These are phyloP conservation scores for Cryptomyrus ogoouensis DNA, from an alignment of 2,113 vertebrate species.

Conservation along the genomic window DNA sequence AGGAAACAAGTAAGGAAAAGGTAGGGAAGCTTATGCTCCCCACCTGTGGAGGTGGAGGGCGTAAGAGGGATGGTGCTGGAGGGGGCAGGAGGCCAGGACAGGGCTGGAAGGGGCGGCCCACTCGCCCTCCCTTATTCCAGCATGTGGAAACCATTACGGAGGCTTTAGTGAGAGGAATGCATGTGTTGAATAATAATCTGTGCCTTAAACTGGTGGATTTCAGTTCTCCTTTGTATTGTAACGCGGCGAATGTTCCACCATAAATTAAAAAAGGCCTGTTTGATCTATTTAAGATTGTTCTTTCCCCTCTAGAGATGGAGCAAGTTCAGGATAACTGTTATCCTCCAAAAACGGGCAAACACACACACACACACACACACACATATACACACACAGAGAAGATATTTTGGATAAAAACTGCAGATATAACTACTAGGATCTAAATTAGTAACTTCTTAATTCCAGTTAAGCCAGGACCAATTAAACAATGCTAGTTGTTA, in stretches of 20 bases:
- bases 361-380: background rate
- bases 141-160: slow-evolving; percentile 65
- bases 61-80: background rate
- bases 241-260: slow-evolving; percentile 54
- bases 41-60: slow-evolving; percentile 29
- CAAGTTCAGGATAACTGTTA: slow-evolving; percentile 42
- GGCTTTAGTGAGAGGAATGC: slow-evolving; percentile 57
- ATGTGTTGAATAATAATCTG: slow-evolving; percentile 62
- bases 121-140: slow-evolving; percentile 42
- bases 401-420: slow-evolving; percentile 28
- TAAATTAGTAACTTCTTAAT: background rate
- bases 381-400: slow-evolving; percentile 15
- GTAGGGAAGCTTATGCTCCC: slow-evolving; percentile 19
- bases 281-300: slow-evolving; percentile 54
- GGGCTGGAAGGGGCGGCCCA: slow-evolving; percentile 25
- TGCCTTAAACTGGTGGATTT: slow-evolving; percentile 53
- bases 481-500: background rate
- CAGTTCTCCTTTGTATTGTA: slow-evolving; percentile 52
- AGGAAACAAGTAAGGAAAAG: slow-evolving; percentile 32
- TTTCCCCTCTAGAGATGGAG: slow-evolving; percentile 44
- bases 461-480: background rate
- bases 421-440: slow-evolving; percentile 35
- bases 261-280: slow-evolving; percentile 54
- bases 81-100: slow-evolving; percentile 10
- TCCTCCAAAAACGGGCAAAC: slow-evolving; percentile 15